phyloP scores from a whole-genome alignment of 2,797 vertebrate species.

The Apodemus agrarius region DNA sequence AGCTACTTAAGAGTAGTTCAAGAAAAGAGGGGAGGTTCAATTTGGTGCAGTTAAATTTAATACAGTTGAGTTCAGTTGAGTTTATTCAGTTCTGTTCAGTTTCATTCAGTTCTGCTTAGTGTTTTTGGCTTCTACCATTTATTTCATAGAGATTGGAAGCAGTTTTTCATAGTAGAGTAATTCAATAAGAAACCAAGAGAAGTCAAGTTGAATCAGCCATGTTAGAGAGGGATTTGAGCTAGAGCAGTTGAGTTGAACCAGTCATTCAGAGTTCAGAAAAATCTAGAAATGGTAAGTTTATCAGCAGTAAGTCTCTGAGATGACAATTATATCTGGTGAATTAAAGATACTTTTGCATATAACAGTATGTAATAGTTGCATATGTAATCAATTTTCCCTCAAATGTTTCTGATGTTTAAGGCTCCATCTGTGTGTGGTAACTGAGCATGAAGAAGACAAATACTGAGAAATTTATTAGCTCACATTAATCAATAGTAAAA shows the following conservation, averaged over 20 bases:
- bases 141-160: background rate
- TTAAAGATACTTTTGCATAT: background rate
- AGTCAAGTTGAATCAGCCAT: background rate
- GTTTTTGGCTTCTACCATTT: background rate
- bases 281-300: background rate
- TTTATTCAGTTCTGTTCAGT: background rate
- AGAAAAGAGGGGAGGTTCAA: background rate
- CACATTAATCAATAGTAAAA: conserved; percentile 71
- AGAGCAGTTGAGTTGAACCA: background rate
- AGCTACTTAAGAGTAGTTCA: background rate
- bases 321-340: background rate
- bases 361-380: background rate
- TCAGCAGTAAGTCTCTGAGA: background rate
- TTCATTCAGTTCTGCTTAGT: too few relatives aligned
- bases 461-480: conserved; percentile 73
- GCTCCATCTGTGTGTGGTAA: conserved; percentile 54
- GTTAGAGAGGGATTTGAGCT: background rate
- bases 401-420: conserved; percentile 64
- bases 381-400: conserved; percentile 24
- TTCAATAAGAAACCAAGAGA: background rate
- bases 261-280: background rate
- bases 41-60: background rate
- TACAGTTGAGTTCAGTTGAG: background rate
- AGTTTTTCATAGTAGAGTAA: background rate
- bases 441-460: conserved; percentile 59